A percentile compares a stretch with the other conserved stretches of the same genome.
Evolutionary conservation across 2,113 vertebrate genomes (phyloP).

Genomic region (Myotis davidii): DNA sequence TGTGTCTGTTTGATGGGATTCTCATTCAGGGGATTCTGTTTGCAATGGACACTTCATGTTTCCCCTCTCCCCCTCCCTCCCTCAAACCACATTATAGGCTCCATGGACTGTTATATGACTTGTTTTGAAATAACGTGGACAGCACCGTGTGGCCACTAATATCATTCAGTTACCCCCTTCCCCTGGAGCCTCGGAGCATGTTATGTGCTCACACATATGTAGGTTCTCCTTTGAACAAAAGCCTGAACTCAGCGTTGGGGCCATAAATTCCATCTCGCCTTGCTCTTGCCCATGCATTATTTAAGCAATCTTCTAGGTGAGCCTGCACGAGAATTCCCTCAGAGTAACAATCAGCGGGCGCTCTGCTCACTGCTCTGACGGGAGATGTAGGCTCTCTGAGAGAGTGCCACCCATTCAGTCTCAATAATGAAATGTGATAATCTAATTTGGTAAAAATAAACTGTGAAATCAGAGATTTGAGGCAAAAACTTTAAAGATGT

Average conservation of each 20-base stretch:
- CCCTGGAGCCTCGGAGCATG: slow-evolving; percentile 32
- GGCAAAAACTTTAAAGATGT: slow-evolving; percentile 84
- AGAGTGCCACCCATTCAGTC: slow-evolving; percentile 77
- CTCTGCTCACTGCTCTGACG: slow-evolving; percentile 45
- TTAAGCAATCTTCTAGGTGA: slow-evolving; percentile 79
- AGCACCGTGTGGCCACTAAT: slow-evolving; percentile 33
- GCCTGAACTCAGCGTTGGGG: slow-evolving; percentile 64
- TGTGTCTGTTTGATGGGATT: slow-evolving; percentile 37
- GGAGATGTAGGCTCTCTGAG: slow-evolving; percentile 68
- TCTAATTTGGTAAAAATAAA: slow-evolving; percentile 84
- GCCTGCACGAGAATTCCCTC: slow-evolving; percentile 67
- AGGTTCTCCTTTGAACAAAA: slow-evolving; percentile 64
- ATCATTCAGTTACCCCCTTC: slow-evolving; percentile 23
- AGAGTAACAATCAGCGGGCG: slow-evolving; percentile 68
- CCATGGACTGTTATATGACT: not conserved
- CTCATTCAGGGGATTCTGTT: not conserved
- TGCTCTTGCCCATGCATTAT: slow-evolving; percentile 80
- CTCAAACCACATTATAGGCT: not conserved
- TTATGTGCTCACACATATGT: slow-evolving; percentile 55
- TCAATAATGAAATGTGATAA: slow-evolving; percentile 85
- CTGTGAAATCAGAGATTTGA: slow-evolving; percentile 84
- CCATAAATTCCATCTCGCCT: slow-evolving; percentile 77
- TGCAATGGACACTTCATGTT: not conserved
- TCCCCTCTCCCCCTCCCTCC: not conserved
- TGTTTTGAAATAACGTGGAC: slow-evolving; percentile 50